Conservation (phyloP, 2,797 vertebrate genomes). For the Sylvilagus floridanus region DNA sequence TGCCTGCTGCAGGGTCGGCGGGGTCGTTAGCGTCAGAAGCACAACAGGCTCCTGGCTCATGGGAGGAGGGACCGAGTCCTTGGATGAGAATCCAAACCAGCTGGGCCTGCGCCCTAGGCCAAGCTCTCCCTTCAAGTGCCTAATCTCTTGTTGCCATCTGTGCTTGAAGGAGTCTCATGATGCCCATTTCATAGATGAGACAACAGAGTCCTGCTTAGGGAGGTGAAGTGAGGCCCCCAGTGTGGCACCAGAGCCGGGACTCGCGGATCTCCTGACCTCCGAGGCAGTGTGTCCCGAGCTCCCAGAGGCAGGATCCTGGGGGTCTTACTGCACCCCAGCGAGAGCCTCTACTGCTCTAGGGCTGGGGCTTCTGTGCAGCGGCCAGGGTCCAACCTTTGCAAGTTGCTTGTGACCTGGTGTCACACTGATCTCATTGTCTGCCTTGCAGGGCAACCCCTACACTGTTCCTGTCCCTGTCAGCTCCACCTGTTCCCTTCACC, state of each 20-base stretch:
- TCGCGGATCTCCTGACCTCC: background rate
- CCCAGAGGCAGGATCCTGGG: background rate
- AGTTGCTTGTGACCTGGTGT: no score
- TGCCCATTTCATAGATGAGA: background rate
- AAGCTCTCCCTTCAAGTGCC: fast-evolving
- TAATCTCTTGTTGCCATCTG: background rate
- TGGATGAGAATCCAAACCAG: background rate
- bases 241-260: background rate
- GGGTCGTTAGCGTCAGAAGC: background rate
- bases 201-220: background rate
- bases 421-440: fast-evolving
- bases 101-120: background rate
- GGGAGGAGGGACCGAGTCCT: background rate
- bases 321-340: background rate
- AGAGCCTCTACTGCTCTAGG: background rate
- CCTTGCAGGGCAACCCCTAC: background rate
- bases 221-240: background rate
- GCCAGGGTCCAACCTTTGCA: background rate
- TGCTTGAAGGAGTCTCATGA: fast-evolving
- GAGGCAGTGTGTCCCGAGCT: background rate
- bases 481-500: background rate
- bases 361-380: no score
- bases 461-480: background rate
- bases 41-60: background rate
- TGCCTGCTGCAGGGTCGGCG: background rate